phyloP scores from a whole-genome alignment of 2,888 invertebrate genomes.

The Acleris cristana region DNA sequence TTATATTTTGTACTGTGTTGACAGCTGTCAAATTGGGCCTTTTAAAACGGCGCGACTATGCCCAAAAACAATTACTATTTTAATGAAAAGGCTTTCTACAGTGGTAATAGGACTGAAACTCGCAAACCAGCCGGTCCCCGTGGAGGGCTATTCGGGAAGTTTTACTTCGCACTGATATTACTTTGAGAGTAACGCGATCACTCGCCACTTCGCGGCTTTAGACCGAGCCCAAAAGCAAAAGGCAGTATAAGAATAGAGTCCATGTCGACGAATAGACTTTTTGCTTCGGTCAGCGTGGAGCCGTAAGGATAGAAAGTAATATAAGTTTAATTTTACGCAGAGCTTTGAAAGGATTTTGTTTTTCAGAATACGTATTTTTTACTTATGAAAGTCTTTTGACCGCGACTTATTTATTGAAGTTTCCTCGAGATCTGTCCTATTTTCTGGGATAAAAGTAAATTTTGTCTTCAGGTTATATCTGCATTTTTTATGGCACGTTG shows the following conservation, averaged over 20 bases:
- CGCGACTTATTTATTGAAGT: too few relatives aligned
- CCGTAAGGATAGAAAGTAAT: neutral
- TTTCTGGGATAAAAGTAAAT: too few relatives aligned
- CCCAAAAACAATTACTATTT: neutral
- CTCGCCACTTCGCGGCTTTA: constrained; percentile 25
- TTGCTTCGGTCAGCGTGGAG: too few relatives aligned
- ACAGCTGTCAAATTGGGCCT: too few relatives aligned
- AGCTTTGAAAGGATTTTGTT: too few relatives aligned
- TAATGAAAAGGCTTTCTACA: neutral
- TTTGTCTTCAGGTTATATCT: too few relatives aligned
- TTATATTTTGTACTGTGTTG: too few relatives aligned
- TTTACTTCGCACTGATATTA: constrained; percentile 25
- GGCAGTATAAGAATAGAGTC: neutral
- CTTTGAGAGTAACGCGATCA: constrained; percentile 21
- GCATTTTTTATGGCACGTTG: too few relatives aligned
- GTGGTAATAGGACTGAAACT: constrained; percentile 3
- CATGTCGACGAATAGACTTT: neutral
- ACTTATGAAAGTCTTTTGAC: too few relatives aligned
- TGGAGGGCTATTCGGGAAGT: constrained; percentile 28
- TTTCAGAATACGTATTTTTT: too few relatives aligned
- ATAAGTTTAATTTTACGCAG: neutral
- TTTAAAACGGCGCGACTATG: too few relatives aligned
- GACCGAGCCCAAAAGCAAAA: neutral
- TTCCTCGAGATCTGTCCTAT: too few relatives aligned
- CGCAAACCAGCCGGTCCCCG: neutral